Percentiles rank a stretch among this genome's conserved stretches.
Conservation (phyloP, 2,797 vertebrate genomes). For the Momotus momota region DNA sequence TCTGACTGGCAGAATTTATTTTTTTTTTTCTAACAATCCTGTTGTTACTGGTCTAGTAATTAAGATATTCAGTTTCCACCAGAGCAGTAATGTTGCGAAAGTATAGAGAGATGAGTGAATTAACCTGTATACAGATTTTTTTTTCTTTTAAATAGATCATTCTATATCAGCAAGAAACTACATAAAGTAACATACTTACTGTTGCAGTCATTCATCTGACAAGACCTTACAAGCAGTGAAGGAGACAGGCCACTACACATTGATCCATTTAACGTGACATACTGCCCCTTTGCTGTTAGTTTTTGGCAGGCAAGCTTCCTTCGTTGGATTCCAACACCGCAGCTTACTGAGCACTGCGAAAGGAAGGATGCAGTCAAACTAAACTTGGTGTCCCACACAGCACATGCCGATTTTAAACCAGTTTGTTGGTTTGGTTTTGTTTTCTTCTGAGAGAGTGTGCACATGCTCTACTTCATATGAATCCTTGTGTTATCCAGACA, state of each 20-base stretch:
- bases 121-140: neutral
- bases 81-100: neutral
- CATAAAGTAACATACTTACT: conserved; percentile 80
- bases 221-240: conserved; percentile 83
- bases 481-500: neutral
- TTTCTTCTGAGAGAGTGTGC: neutral
- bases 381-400: neutral
- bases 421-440: neutral
- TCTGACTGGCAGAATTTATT: neutral
- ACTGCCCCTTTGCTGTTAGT: conserved; percentile 81
- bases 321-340: conserved; percentile 87
- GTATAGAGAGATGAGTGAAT: neutral
- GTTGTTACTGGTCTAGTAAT: neutral
- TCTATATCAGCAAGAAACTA: neutral
- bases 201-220: conserved; percentile 85
- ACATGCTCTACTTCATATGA: neutral
- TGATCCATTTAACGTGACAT: conserved; percentile 75
- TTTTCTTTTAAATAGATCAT: neutral
- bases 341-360: conserved; percentile 90
- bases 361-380: conserved; percentile 37
- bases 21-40: neutral
- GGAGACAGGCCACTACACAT: conserved; percentile 79
- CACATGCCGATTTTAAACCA: neutral
- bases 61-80: neutral
- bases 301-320: conserved; percentile 84